Evolutionary conservation across 2,797 vertebrate species (phyloP).

Genomic region (Xiphorhynchus erythropygius): DNA sequence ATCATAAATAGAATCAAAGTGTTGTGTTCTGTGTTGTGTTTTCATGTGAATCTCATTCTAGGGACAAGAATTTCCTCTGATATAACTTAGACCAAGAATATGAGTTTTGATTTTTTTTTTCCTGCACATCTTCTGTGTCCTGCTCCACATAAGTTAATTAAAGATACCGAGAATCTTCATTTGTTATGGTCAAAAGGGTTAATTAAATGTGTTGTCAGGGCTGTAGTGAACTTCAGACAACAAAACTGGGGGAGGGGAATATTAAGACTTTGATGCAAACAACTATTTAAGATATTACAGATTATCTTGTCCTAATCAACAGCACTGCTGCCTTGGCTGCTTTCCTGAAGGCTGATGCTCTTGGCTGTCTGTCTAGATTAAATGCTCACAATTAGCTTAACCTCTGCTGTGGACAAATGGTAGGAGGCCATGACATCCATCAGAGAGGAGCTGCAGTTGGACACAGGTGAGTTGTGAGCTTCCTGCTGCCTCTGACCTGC

Average conservation of each 20-base stretch:
- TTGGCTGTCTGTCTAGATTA: neutral
- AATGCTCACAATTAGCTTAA: neutral
- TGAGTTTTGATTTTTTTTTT: too few species aligned
- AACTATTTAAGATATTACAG: neutral
- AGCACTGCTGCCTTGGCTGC: neutral
- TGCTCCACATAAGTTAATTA: neutral
- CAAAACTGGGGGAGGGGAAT: neutral
- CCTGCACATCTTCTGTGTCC: neutral
- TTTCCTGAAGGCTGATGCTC: neutral
- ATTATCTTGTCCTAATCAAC: neutral
- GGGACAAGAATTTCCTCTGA: neutral
- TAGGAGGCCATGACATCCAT: neutral
- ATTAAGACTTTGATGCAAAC: neutral
- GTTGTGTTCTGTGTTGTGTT: neutral
- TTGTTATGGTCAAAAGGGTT: neutral
- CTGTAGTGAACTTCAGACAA: neutral
- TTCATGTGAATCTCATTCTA: neutral
- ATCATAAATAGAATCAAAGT: neutral
- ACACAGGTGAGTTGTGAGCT: neutral
- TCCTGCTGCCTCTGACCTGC: neutral
- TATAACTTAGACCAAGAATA: neutral
- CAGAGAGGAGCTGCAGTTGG: neutral
- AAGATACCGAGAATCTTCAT: neutral
- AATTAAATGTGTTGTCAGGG: neutral
- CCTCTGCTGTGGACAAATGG: neutral